These are phyloP conservation scores for Tinamus major DNA, from an alignment of 2,797 vertebrate species.

Conservation along the genomic window DNA sequence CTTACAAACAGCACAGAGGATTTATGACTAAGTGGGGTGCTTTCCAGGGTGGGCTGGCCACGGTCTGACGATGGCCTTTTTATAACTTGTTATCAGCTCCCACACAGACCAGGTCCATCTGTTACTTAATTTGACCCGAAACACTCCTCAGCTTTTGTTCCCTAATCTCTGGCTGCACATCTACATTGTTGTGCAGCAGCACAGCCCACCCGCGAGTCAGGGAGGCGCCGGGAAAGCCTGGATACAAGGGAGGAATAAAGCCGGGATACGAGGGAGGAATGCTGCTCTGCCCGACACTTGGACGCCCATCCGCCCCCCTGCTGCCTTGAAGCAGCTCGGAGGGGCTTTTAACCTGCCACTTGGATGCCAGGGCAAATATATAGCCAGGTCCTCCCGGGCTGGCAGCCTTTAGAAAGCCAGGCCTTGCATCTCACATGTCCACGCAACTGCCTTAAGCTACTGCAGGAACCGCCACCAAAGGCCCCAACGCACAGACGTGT, in stretches of 20 bases:
- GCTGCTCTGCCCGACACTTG: neutral
- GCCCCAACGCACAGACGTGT: neutral
- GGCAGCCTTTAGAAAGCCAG: neutral
- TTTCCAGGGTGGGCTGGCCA: conserved; percentile 58
- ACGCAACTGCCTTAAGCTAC: neutral
- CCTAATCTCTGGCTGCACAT: neutral
- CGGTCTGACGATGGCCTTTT: conserved; percentile 59
- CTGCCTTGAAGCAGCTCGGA: neutral
- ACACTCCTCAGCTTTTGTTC: conserved; percentile 50
- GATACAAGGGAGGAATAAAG: too few relatives aligned
- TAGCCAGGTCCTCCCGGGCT: neutral
- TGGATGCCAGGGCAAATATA: neutral
- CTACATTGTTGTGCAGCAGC: conserved; percentile 33
- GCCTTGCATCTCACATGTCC: neutral
- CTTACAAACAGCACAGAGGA: conserved; percentile 31
- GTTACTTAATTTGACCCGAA: conserved; percentile 42
- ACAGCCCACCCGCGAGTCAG: neutral
- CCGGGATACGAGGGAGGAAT: neutral
- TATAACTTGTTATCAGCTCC: conserved; percentile 56
- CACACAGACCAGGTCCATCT: conserved; percentile 49
- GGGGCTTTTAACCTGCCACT: neutral
- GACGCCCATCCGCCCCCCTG: neutral
- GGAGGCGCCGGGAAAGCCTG: neutral
- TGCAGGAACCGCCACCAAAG: neutral
- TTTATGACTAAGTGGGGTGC: conserved; percentile 44